Conservation (phyloP, 2,888 invertebrate species). For the Dynastes maya region DNA sequence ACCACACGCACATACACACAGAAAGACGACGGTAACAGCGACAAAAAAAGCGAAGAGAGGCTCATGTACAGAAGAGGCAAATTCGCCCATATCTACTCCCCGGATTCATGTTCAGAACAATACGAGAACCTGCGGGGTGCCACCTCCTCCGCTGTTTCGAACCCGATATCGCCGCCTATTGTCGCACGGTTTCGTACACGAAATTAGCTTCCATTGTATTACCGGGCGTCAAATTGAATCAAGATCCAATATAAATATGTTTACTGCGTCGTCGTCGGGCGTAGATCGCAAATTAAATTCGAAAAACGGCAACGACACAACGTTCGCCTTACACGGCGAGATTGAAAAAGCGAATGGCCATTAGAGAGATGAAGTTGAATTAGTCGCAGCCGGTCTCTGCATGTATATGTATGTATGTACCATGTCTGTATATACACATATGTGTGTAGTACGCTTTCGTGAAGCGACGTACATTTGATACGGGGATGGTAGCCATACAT, state of each 20-base stretch:
- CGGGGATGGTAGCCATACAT: slow-evolving; percentile 38
- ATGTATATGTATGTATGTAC: no score
- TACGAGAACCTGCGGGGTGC: slow-evolving; percentile 57
- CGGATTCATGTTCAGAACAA: slow-evolving; percentile 56
- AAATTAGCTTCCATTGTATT: slow-evolving; percentile 64
- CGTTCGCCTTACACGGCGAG: slow-evolving; percentile 52
- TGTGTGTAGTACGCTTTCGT: slow-evolving; percentile 25
- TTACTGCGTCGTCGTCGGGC: slow-evolving; percentile 51
- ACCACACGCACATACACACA: slow-evolving; percentile 52
- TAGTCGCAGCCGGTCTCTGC: slow-evolving; percentile 51
- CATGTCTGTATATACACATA: no score
- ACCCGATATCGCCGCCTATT: slow-evolving; percentile 57
- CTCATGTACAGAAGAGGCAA: slow-evolving; percentile 40
- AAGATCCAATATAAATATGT: slow-evolving; percentile 63
- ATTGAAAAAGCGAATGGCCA: slow-evolving; percentile 58
- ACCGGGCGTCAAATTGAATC: slow-evolving; percentile 63
- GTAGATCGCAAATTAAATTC: slow-evolving; percentile 55
- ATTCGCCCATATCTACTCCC: slow-evolving; percentile 47
- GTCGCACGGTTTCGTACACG: slow-evolving; percentile 55
- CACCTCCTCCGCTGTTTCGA: slow-evolving; percentile 57
- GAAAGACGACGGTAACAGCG: slow-evolving; percentile 32
- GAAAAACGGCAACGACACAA: slow-evolving; percentile 47
- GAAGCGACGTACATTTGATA: slow-evolving; percentile 51
- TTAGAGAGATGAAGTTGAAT: slow-evolving; percentile 60
- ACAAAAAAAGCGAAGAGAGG: slow-evolving; percentile 34